These are phyloP conservation scores for Scomber scombrus DNA, from an alignment of 2,113 vertebrate species.

Conservation along the genomic window DNA sequence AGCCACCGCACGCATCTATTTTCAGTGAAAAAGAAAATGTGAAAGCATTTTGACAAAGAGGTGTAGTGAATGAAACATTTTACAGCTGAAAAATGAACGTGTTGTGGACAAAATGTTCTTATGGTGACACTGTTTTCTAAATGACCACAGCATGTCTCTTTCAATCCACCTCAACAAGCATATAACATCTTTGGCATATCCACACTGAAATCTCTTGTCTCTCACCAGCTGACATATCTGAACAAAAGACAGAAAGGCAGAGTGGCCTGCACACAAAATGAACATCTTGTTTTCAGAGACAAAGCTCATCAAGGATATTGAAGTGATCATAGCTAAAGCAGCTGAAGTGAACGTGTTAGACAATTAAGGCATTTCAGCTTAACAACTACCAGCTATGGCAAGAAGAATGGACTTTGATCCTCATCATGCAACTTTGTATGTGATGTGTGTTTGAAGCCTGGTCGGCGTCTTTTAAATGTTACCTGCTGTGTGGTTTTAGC, in stretches of 20 bases:
- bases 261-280: not conserved
- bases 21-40: too few relatives aligned
- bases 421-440: not conserved
- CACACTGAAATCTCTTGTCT: too few relatives aligned
- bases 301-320: not conserved
- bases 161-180: too few relatives aligned
- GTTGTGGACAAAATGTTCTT: too few relatives aligned
- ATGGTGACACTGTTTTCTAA: too few relatives aligned
- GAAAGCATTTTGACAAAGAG: too few relatives aligned
- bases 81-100: too few relatives aligned
- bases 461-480: conserved; percentile 36
- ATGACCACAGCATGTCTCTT: too few relatives aligned
- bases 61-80: too few relatives aligned
- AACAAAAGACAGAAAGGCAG: not conserved
- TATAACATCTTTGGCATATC: too few relatives aligned
- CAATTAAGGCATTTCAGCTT: not conserved
- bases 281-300: conserved; percentile 5
- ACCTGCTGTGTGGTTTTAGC: conserved; percentile 29
- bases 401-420: conserved; percentile 46
- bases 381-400: not conserved
- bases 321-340: not conserved
- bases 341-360: not conserved
- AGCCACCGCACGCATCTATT: too few relatives aligned
- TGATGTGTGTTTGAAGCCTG: conserved; percentile 41
- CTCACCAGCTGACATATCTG: too few relatives aligned